Evolutionary conservation across 2,888 invertebrate species (phyloP), one percentile per base, ranked within the genome.

Genomic region (Tipula helvola): DNA sequence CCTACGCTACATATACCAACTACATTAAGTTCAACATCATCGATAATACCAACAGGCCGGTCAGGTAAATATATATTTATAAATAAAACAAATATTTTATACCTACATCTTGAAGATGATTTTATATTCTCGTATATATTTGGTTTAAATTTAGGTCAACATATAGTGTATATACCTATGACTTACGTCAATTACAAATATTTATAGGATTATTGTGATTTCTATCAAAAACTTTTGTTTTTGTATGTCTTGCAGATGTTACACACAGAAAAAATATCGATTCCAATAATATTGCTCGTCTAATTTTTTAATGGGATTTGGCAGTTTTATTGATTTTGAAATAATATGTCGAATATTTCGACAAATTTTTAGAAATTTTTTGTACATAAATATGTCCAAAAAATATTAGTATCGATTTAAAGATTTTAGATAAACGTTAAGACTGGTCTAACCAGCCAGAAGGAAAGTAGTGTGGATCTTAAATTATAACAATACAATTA

Each of bases 11-110:
- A 92, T 85, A 87, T 90, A 88, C 91, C 91, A 88, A 90, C 90
- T 88, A 90, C 90, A 88, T 90, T 91, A 87, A 87, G 87, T 57
- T 91, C 91, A 88, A 90, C 91, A 87, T 88, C 91, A 89, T 90
- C 91, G 88, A 90, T 91, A 88, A 90, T 90, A 88, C 90, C 91
- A 83, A 91, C 91, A 86, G 91, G 91, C 88, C 89, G 92, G 88
- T 91, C 92, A 89, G 91, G 91, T 91, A 90, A 91, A 90, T 71
- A 71, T 71, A 2, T 52, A 16, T 16, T 44, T 52, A 52, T 47
- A 13, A 47, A 8, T 41, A 47, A 13, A 47, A 47, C 13, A 13
- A 8, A 41, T 10, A 41, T 44, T 44, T 7, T 39, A 39, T 39
- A 39, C 39, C 39, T 7, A 39, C 39, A 39, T 39, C 5, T 28